phyloP scores from a whole-genome alignment of 2,797 vertebrate species.

The Meriones psammophilus region DNA sequence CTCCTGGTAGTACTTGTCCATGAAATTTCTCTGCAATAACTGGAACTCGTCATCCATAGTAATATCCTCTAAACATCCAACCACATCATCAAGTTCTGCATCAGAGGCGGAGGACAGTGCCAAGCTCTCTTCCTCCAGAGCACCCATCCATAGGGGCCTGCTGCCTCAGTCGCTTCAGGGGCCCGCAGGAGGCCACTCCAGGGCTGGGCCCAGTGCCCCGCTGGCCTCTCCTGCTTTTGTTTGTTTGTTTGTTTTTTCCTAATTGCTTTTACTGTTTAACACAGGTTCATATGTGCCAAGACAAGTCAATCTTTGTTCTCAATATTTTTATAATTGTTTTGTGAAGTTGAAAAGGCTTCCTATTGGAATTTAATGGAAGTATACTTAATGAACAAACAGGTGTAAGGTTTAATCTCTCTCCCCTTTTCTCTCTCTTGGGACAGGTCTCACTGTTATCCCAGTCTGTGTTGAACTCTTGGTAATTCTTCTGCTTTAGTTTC shows the following conservation, averaged over 20 bases:
- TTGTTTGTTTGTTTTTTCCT: neutral
- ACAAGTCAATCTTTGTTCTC: neutral
- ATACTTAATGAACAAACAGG: neutral
- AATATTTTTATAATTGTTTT: constrained; percentile 38
- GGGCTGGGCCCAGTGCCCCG: too few species aligned
- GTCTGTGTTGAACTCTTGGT: neutral
- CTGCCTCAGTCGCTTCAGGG: too few species aligned
- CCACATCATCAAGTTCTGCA: too few species aligned
- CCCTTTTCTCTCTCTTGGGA: neutral
- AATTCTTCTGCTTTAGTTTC: neutral
- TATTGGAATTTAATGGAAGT: neutral
- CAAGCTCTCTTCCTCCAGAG: too few species aligned
- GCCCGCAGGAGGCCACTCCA: too few species aligned
- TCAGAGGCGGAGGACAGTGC: too few species aligned
- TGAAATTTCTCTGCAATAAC: constrained; percentile 94
- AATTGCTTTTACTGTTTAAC: constrained; percentile 3
- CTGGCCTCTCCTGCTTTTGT: too few species aligned
- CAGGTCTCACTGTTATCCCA: neutral
- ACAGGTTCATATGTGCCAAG: constrained; percentile 2
- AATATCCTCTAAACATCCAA: too few species aligned
- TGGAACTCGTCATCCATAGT: constrained; percentile 92
- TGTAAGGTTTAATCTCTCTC: neutral
- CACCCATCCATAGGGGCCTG: too few species aligned
- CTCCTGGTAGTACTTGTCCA: constrained; percentile 97
- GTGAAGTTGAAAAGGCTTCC: constrained; percentile 20